These are phyloP conservation scores for Tetragonula clypearis DNA, from an alignment of 1,140 invertebrate genomes.

Conservation along the genomic window DNA sequence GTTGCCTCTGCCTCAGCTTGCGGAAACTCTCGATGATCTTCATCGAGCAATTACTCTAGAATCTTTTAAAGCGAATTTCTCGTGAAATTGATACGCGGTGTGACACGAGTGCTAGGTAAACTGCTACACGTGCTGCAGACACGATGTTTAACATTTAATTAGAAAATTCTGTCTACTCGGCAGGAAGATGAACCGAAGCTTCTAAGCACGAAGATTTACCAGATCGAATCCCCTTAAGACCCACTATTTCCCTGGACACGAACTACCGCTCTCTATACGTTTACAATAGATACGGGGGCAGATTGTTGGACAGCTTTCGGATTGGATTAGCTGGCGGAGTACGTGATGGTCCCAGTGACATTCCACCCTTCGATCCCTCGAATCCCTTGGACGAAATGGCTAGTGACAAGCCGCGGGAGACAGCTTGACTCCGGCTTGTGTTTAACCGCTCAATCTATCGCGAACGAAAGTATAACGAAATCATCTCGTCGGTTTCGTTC, in stretches of 20 bases:
- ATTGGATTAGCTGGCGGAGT: conserved; percentile 62
- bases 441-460: conserved; percentile 57
- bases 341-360: conserved; percentile 45
- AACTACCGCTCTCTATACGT: conserved; percentile 56
- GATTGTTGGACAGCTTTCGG: conserved; percentile 66
- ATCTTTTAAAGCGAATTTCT: no score
- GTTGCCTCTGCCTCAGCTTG: no score
- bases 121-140: no score
- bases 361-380: conserved; percentile 46
- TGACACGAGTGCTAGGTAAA: no score
- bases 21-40: no score
- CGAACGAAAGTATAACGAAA: conserved; percentile 7
- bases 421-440: conserved; percentile 9
- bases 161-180: conserved; percentile 15
- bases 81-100: no score
- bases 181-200: conserved; percentile 3
- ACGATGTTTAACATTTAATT: conserved; percentile 13
- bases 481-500: conserved; percentile 22
- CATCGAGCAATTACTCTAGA: no score
- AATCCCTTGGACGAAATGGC: conserved; percentile 50
- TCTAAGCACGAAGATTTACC: conserved; percentile 35
- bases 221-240: conserved; percentile 34
- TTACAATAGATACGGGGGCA: conserved; percentile 58
- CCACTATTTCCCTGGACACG: conserved; percentile 49
- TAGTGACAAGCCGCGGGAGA: conserved; percentile 49